Percentiles rank a stretch among this genome's conserved stretches.
phyloP scores from a whole-genome alignment of 2,888 invertebrate genomes.

The Synergus umbraculus region DNA sequence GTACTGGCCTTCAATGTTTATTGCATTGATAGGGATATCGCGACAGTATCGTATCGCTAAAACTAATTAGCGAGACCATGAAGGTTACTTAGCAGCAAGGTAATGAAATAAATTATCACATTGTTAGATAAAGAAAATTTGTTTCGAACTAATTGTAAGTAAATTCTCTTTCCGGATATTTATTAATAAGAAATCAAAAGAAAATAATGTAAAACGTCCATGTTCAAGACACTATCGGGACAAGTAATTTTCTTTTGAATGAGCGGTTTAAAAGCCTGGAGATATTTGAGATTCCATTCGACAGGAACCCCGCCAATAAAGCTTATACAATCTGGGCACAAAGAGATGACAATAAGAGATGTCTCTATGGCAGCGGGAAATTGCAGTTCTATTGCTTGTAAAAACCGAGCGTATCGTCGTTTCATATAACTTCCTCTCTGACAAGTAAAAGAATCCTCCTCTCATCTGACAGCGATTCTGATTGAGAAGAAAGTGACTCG shows the following conservation, averaged over 20 bases:
- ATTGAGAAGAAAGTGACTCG: conserved; percentile 56
- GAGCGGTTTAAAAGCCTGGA: neutral
- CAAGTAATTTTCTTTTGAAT: neutral
- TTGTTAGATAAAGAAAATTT: neutral
- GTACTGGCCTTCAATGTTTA: conserved; percentile 4
- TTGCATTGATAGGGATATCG: neutral
- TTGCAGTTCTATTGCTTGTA: conserved; percentile 31
- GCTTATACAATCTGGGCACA: conserved; percentile 5
- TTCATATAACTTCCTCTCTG: conserved; percentile 23
- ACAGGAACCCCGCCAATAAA: conserved; percentile 12
- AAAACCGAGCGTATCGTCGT: conserved; percentile 33
- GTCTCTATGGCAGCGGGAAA: conserved; percentile 31
- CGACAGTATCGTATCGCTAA: too few relatives aligned
- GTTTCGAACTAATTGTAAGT: neutral
- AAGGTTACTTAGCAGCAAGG: neutral
- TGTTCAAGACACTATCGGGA: neutral
- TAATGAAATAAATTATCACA: neutral
- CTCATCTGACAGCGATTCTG: conserved; percentile 55
- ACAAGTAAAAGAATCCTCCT: conserved; percentile 19
- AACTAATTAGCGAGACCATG: neutral
- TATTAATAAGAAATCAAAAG: neutral
- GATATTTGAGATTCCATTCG: conserved; percentile 25
- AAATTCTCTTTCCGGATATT: neutral
- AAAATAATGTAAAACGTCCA: neutral
- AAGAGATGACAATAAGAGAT: conserved; percentile 29